Percentiles rank a stretch among this genome's conserved stretches.
phyloP scores from a whole-genome alignment of 2,113 vertebrate species.

The Ciconia maguari region DNA sequence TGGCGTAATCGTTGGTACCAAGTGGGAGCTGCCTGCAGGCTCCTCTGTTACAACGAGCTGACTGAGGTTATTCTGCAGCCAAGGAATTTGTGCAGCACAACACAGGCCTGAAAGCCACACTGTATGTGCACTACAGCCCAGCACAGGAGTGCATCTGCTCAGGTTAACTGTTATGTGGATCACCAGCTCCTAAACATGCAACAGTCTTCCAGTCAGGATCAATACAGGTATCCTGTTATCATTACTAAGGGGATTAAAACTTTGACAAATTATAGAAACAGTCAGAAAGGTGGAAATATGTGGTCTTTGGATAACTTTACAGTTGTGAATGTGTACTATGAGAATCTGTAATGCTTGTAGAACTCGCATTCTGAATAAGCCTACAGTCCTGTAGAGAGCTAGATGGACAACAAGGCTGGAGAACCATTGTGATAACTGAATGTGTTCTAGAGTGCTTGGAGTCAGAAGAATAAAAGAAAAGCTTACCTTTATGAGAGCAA shows the following conservation, averaged over 20 bases:
- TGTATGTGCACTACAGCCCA: background rate
- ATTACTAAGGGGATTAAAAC: background rate
- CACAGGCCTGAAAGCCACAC: fast-evolving
- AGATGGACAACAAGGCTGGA: background rate
- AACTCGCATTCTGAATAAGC: background rate
- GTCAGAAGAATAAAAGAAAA: background rate
- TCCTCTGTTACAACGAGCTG: background rate
- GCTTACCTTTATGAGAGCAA: background rate
- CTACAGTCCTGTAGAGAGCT: background rate
- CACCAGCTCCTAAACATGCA: background rate
- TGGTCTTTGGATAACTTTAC: background rate
- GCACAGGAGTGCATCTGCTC: background rate
- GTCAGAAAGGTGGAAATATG: background rate
- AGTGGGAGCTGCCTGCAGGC: background rate
- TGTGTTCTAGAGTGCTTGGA: background rate
- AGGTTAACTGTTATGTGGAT: fast-evolving
- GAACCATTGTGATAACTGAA: background rate
- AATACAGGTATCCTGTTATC: background rate
- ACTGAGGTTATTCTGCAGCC: background rate
- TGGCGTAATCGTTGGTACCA: background rate
- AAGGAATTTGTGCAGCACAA: background rate
- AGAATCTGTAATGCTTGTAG: background rate
- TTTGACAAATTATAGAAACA: background rate
- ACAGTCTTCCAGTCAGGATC: background rate
- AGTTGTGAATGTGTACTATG: fast-evolving